A percentile compares a stretch with the other conserved stretches of the same genome.
phyloP scores from a whole-genome alignment of 2,797 vertebrate species.

The Choloepus didactylus region DNA sequence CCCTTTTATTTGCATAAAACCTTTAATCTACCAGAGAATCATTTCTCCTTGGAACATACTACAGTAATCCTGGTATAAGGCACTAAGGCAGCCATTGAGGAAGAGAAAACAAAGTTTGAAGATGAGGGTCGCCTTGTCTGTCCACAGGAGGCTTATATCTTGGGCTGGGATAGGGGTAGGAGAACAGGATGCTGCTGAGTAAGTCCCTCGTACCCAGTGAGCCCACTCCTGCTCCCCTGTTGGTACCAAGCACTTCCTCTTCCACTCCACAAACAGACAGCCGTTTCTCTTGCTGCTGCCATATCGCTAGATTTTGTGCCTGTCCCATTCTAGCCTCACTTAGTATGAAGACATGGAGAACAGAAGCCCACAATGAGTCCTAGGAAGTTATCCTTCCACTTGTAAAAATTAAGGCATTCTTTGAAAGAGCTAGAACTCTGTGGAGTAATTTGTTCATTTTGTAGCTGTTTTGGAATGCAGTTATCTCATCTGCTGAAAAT shows the following conservation, averaged over 20 bases:
- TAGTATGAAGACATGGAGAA: background rate
- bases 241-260: background rate
- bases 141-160: background rate
- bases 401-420: slow-evolving; percentile 63
- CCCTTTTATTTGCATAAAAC: background rate
- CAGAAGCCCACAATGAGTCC: slow-evolving; percentile 62
- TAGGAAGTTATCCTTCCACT: slow-evolving; percentile 17
- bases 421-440: slow-evolving; percentile 64
- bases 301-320: background rate
- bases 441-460: slow-evolving; percentile 68
- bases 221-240: background rate
- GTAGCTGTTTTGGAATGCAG: slow-evolving; percentile 66
- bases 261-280: background rate
- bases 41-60: background rate
- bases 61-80: background rate
- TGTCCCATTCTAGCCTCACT: background rate
- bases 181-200: background rate
- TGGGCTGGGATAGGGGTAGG: rapidly evolving
- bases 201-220: background rate
- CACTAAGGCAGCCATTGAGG: background rate
- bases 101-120: background rate
- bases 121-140: background rate
- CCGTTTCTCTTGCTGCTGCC: background rate
- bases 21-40: background rate
- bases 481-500: slow-evolving; percentile 76